These are phyloP conservation scores for Hyphantria cunea DNA, from an alignment of 1,140 invertebrate genomes.

Conservation along the genomic window DNA sequence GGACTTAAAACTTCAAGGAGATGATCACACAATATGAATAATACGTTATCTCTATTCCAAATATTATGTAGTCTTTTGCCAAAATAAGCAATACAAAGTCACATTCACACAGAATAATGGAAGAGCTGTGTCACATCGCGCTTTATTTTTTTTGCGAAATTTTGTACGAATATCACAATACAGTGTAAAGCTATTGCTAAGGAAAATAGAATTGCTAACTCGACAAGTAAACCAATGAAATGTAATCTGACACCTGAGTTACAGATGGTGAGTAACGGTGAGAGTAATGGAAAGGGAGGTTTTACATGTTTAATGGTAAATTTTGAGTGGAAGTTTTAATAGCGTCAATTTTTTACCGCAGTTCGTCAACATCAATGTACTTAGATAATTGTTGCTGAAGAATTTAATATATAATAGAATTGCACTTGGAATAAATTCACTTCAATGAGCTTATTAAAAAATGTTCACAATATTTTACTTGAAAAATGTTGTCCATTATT, in stretches of 20 bases:
- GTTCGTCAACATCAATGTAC: too few relatives aligned
- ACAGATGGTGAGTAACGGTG: slow-evolving; percentile 2
- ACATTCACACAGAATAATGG: slow-evolving; percentile 4
- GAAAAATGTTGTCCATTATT: too few relatives aligned
- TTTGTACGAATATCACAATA: slow-evolving; percentile 5
- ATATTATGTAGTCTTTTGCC: background rate
- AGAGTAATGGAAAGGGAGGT: slow-evolving; percentile 10
- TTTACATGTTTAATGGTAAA: background rate
- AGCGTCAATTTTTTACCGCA: too few relatives aligned
- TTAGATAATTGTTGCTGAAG: too few relatives aligned
- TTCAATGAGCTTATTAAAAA: too few relatives aligned
- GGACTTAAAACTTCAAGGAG: background rate
- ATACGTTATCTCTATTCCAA: slow-evolving; percentile 9
- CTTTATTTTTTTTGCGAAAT: slow-evolving; percentile 1
- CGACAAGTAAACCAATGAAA: slow-evolving; percentile 28
- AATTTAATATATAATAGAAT: too few relatives aligned
- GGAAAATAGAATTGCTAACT: slow-evolving; percentile 13
- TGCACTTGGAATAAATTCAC: too few relatives aligned
- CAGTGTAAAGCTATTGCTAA: slow-evolving; percentile 17
- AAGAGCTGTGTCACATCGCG: slow-evolving; percentile 3
- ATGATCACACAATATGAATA: slow-evolving; percentile 4
- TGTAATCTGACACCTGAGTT: slow-evolving; percentile 22
- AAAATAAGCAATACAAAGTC: slow-evolving; percentile 11
- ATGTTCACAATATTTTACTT: too few relatives aligned
- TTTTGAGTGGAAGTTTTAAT: too few relatives aligned